Evolutionary conservation across 1,140 invertebrate species (phyloP).

Genomic region (Phymastichus coffea): DNA sequence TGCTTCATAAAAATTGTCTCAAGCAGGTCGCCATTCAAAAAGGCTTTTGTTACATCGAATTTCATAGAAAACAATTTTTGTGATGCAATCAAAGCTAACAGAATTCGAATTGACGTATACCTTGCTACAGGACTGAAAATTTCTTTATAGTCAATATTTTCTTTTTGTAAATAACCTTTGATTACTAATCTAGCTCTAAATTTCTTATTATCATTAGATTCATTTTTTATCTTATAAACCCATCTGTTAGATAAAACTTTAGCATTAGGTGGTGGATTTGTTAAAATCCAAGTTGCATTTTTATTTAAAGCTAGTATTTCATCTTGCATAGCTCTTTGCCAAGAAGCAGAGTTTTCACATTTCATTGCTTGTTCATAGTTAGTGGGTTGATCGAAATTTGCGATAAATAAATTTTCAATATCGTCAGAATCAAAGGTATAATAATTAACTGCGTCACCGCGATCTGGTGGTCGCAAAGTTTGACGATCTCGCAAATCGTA

Average conservation of each 20-base stretch:
- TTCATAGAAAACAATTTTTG: neutral
- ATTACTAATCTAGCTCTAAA: slow-evolving; percentile 50
- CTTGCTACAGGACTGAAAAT: no score
- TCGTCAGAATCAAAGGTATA: neutral
- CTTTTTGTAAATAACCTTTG: slow-evolving; percentile 32
- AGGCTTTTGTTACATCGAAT: slow-evolving; percentile 1
- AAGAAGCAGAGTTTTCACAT: slow-evolving; percentile 16
- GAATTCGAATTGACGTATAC: neutral
- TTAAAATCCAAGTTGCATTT: slow-evolving; percentile 29
- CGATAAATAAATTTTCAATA: slow-evolving; percentile 9
- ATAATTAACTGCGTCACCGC: no score
- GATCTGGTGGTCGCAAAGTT: neutral
- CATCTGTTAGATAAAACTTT: slow-evolving; percentile 40
- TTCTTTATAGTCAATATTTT: neutral
- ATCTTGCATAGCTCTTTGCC: slow-evolving; percentile 27
- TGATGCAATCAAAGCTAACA: neutral
- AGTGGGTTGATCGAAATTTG: slow-evolving; percentile 10
- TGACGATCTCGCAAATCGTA: neutral
- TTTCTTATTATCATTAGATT: slow-evolving; percentile 30
- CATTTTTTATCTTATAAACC: slow-evolving; percentile 41
- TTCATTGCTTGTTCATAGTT: slow-evolving; percentile 28
- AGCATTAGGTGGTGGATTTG: slow-evolving; percentile 2
- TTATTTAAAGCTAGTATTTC: slow-evolving; percentile 26
- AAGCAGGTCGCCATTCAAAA: neutral
- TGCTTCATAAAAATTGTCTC: neutral